A percentile compares a stretch with the other conserved stretches of the same genome.
These are phyloP conservation scores for Chelonus formosanus DNA, from an alignment of 2,888 invertebrate genomes.

Conservation along the genomic window DNA sequence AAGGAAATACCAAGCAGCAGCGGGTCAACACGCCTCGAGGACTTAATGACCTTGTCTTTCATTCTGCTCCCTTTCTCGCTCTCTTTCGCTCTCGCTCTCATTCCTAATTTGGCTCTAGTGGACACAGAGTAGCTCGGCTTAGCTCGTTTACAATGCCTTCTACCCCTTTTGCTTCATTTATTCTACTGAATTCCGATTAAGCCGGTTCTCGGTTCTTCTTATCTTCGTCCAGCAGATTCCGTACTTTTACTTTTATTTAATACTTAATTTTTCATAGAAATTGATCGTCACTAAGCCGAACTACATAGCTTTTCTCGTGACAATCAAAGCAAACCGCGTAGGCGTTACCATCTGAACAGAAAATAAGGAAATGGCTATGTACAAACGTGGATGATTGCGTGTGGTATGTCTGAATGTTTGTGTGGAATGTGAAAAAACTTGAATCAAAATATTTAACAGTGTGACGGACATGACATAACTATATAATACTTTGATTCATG, in stretches of 20 bases:
- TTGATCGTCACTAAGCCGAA: constrained; percentile 63
- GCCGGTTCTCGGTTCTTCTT: constrained; percentile 36
- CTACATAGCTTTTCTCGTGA: constrained; percentile 63
- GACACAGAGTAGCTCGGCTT: constrained; percentile 61
- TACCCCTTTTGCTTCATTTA: constrained; percentile 45
- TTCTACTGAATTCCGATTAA: constrained; percentile 28
- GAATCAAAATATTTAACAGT: not conserved
- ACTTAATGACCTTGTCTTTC: constrained; percentile 37
- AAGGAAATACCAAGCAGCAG: constrained; percentile 47
- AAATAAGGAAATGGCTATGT: constrained; percentile 61
- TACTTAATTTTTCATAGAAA: constrained; percentile 50
- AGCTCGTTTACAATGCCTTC: constrained; percentile 40
- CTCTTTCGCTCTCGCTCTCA: constrained; percentile 33
- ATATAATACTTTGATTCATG: too few relatives aligned
- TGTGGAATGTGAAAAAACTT: not conserved
- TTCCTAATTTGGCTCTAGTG: constrained; percentile 49
- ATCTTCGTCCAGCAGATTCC: constrained; percentile 24
- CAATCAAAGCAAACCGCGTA: constrained; percentile 63
- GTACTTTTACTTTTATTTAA: constrained; percentile 22
- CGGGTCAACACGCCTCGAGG: constrained; percentile 36
- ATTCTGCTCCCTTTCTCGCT: constrained; percentile 12
- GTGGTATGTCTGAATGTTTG: constrained; percentile 6
- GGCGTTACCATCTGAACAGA: constrained; percentile 63
- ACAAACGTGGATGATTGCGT: constrained; percentile 53
- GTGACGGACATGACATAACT: too few relatives aligned